These are phyloP conservation scores for Aurelia sp. DNA, from an alignment of 30 jellyfish, hydroid and myxozoan species.

Conservation along the genomic window DNA sequence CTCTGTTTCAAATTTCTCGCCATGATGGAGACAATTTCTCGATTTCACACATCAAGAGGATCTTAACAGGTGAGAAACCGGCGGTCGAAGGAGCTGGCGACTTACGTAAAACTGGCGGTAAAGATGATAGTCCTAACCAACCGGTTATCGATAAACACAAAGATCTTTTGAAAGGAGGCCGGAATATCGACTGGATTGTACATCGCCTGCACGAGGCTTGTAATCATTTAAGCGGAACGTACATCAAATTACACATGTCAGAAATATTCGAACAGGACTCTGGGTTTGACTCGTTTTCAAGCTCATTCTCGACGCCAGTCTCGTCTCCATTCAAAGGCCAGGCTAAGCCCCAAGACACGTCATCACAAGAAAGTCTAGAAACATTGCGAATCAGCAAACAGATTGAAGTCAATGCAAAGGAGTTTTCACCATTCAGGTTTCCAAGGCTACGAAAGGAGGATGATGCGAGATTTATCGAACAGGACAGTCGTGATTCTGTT, in stretches of 20 bases:
- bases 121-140: slow-evolving; percentile 49
- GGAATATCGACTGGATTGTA: slow-evolving; percentile 95
- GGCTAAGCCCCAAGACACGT: slow-evolving; percentile 68
- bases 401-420: slow-evolving; percentile 45
- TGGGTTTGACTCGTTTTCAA: slow-evolving; percentile 80
- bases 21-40: slow-evolving; percentile 97
- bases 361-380: slow-evolving; percentile 97
- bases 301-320: slow-evolving; percentile 83
- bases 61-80: slow-evolving; percentile 89
- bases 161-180: slow-evolving; percentile 90
- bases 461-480: slow-evolving; percentile 74
- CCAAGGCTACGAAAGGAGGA: slow-evolving; percentile 78
- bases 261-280: slow-evolving; percentile 95
- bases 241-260: slow-evolving; percentile 80
- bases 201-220: slow-evolving; percentile 97
- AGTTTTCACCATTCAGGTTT: slow-evolving; percentile 78
- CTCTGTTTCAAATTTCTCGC: slow-evolving; percentile 94
- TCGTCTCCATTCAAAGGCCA: slow-evolving; percentile 86
- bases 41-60: slow-evolving; percentile 91
- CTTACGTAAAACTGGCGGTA: slow-evolving; percentile 34
- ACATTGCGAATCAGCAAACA: slow-evolving; percentile 63
- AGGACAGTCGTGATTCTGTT: slow-evolving; percentile 64
- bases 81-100: slow-evolving; percentile 66
- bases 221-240: slow-evolving; percentile 90
- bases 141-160: slow-evolving; percentile 74